These are phyloP conservation scores for Ditula angustiorana DNA, from an alignment of 2,888 invertebrate genomes.

Conservation along the genomic window DNA sequence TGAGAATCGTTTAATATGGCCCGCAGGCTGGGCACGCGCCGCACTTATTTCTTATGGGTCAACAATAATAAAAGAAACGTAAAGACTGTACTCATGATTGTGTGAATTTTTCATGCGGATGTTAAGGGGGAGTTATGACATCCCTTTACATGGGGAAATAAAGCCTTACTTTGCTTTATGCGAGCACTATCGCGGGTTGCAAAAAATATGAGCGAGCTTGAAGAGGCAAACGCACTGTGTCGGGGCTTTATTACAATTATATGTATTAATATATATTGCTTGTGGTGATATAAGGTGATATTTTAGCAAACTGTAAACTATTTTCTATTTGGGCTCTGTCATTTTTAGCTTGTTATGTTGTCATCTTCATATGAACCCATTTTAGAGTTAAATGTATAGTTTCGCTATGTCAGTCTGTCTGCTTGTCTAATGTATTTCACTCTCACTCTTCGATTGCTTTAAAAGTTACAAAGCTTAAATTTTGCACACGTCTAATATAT, in stretches of 20 bases:
- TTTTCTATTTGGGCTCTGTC: too few species aligned
- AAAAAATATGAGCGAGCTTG: conserved; percentile 2
- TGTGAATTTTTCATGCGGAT: conserved; percentile 25
- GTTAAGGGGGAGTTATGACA: conserved; percentile 11
- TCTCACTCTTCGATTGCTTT: too few species aligned
- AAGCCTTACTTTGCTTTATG: neutral
- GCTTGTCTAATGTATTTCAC: too few species aligned
- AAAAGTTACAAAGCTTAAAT: too few species aligned
- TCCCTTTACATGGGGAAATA: neutral
- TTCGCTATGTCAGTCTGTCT: too few species aligned
- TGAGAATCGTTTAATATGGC: conserved; percentile 27
- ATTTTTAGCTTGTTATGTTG: too few species aligned
- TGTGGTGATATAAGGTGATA: too few species aligned
- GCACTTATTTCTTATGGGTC: conserved; percentile 23
- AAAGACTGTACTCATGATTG: conserved; percentile 23
- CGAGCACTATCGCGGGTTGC: neutral
- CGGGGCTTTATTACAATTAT: neutral
- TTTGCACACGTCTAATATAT: too few species aligned
- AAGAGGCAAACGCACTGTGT: too few species aligned
- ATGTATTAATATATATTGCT: neutral
- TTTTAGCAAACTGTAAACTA: too few species aligned
- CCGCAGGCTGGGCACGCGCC: conserved; percentile 4
- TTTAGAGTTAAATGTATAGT: too few species aligned
- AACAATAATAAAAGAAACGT: conserved; percentile 28
- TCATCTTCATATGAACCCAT: too few species aligned